These are phyloP conservation scores for Oxyruncus cristatus DNA, from an alignment of 2,113 vertebrate genomes.

Conservation along the genomic window DNA sequence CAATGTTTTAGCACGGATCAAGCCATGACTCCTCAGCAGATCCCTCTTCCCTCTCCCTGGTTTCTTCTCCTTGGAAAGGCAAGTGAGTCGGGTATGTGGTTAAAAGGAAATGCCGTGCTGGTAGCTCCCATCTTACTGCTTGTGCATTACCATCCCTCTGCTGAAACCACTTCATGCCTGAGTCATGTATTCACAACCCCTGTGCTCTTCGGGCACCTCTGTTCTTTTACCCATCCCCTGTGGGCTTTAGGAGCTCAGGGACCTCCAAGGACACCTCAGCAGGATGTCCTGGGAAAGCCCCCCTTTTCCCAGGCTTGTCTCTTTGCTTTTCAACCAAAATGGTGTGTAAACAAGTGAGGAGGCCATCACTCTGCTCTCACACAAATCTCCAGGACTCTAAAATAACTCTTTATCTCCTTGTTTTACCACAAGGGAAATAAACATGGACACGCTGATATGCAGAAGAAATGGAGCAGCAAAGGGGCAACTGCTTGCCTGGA, in stretches of 20 bases:
- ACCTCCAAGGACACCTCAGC: neutral
- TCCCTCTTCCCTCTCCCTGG: neutral
- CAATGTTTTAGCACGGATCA: rapidly evolving
- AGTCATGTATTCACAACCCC: neutral
- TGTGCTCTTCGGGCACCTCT: neutral
- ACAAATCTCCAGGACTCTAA: neutral
- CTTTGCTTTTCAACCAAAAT: neutral
- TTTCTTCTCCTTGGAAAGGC: neutral
- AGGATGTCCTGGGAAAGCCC: neutral
- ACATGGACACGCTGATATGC: neutral
- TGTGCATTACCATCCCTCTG: neutral
- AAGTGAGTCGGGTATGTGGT: neutral
- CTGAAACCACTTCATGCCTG: neutral
- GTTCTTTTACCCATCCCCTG: neutral
- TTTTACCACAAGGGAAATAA: neutral
- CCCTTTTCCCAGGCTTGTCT: neutral
- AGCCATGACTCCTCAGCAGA: neutral
- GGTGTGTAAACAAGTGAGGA: neutral
- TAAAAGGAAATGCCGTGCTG: neutral
- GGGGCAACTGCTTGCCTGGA: neutral
- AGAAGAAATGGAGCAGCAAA: neutral
- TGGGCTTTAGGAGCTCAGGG: neutral
- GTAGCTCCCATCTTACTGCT: neutral
- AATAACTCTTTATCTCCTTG: neutral
- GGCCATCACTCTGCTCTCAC: neutral